Conservation (phyloP, 2,113 vertebrate genomes). For the Gymnorhina tibicen region DNA sequence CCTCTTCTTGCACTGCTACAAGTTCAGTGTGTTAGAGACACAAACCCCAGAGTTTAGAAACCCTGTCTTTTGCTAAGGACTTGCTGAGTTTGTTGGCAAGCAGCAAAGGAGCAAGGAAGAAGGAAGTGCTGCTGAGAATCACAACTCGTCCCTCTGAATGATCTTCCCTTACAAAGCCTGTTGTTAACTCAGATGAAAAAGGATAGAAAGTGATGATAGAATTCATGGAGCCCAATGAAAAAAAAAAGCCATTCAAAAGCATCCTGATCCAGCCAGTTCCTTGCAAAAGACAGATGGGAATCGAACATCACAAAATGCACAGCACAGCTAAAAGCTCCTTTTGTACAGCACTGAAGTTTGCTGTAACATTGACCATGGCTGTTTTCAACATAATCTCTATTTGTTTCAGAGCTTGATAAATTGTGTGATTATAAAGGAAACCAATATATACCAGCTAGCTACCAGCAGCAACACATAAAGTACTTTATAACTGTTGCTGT, state of each 20-base stretch:
- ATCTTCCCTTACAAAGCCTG: neutral
- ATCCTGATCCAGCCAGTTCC: neutral
- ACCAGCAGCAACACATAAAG: neutral
- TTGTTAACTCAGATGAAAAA: neutral
- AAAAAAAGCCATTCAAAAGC: neutral
- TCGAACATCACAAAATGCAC: neutral
- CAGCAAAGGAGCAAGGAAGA: neutral
- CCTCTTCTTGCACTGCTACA: neutral
- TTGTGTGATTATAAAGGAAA: neutral
- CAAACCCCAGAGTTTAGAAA: neutral
- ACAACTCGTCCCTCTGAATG: neutral
- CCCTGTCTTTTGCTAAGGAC: neutral
- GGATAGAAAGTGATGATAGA: neutral
- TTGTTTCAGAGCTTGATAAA: neutral
- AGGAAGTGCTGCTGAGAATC: neutral
- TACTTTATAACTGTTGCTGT: neutral
- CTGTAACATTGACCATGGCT: neutral
- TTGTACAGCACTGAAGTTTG: neutral
- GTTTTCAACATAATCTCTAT: neutral
- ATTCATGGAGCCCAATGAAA: neutral
- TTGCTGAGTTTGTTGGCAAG: neutral
- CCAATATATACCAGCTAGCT: neutral
- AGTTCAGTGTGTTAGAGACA: neutral
- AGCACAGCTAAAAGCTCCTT: neutral
- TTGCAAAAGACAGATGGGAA: neutral